phyloP scores from a whole-genome alignment of 2,888 invertebrate genomes.

The Lepidonotus clava region DNA sequence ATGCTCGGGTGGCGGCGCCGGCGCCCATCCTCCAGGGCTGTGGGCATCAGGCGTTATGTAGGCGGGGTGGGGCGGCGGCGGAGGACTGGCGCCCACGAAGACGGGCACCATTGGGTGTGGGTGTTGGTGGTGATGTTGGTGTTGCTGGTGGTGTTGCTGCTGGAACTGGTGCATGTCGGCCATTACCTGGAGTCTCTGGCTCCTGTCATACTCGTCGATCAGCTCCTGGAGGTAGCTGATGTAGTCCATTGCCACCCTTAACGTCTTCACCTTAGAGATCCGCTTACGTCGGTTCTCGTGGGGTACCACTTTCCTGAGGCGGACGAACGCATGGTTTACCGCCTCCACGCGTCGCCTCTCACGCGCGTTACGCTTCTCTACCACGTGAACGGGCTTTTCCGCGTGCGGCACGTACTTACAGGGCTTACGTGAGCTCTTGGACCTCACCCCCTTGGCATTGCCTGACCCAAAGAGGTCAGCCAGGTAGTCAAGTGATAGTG shows the following conservation, averaged over 20 bases:
- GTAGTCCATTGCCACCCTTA: constrained; percentile 84
- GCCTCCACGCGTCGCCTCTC: constrained; percentile 52
- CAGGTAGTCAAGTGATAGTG: background rate
- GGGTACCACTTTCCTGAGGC: constrained; percentile 48
- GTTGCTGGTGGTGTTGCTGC: background rate
- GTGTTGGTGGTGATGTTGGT: constrained; percentile 41
- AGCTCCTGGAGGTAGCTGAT: constrained; percentile 83
- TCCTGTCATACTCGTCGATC: constrained; percentile 71
- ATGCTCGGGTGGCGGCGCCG: background rate
- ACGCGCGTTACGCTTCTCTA: constrained; percentile 44
- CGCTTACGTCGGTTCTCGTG: constrained; percentile 49
- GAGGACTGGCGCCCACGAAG: background rate
- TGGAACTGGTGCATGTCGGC: background rate
- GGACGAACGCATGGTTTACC: constrained; percentile 52
- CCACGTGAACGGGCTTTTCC: constrained; percentile 48
- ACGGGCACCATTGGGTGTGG: background rate
- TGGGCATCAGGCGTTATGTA: background rate
- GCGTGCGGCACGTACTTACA: constrained; percentile 53
- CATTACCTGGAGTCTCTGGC: constrained; percentile 18
- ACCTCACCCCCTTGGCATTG: background rate
- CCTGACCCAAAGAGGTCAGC: constrained; percentile 2
- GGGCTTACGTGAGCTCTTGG: constrained; percentile 36
- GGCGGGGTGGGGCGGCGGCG: background rate
- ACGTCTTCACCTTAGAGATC: constrained; percentile 79
- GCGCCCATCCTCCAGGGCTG: background rate